Conservation (phyloP, 2,888 invertebrate species). For the Agapetus fuscipes region DNA sequence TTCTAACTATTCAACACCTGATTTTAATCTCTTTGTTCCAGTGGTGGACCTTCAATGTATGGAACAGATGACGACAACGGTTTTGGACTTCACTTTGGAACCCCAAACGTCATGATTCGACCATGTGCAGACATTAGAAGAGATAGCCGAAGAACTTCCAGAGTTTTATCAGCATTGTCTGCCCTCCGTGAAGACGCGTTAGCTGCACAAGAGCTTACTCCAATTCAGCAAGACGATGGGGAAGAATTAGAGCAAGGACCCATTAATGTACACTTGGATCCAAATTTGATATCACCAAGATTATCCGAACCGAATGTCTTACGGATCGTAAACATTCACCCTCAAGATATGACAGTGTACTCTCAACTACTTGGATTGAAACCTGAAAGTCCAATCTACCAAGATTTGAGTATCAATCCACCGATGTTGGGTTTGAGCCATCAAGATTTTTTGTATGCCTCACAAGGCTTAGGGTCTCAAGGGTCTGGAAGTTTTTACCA, state of each 20-base stretch:
- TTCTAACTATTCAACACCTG: too few relatives aligned
- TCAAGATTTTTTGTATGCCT: background rate
- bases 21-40: too few relatives aligned
- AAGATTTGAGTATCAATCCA: background rate
- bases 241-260: conserved; percentile 5
- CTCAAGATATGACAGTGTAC: conserved; percentile 3
- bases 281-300: background rate
- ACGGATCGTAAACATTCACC: conserved; percentile 1
- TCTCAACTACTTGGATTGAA: background rate
- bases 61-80: conserved; percentile 19
- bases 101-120: conserved; percentile 20
- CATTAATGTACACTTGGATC: background rate
- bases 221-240: conserved; percentile 10
- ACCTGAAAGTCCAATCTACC: background rate
- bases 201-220: conserved; percentile 3
- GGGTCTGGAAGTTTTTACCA: background rate
- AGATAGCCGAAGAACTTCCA: conserved; percentile 18
- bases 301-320: background rate
- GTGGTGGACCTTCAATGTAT: conserved; percentile 19
- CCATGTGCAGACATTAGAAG: conserved; percentile 20
- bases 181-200: conserved; percentile 13
- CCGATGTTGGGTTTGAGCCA: background rate
- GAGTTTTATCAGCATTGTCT: conserved; percentile 17
- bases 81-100: conserved; percentile 14
- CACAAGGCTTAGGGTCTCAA: background rate